phyloP scores from a whole-genome alignment of 2,113 vertebrate species.

The Grus americana region DNA sequence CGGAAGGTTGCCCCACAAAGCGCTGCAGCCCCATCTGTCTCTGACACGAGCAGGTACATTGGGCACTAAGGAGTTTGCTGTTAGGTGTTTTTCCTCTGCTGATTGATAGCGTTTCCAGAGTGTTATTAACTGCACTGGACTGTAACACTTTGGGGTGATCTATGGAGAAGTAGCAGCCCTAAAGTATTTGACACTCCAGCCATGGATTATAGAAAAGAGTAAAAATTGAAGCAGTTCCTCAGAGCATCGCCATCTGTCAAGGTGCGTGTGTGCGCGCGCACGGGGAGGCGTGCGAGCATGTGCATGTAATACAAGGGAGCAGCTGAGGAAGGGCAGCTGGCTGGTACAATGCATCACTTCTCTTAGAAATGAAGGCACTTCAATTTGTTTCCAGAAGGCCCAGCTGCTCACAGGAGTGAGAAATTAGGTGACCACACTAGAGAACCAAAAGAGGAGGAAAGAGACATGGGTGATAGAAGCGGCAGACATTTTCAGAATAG shows the following conservation, averaged over 20 bases:
- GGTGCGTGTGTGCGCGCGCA: not conserved
- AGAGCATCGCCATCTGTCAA: constrained; percentile 56
- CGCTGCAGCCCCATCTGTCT: constrained; percentile 34
- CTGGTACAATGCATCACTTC: not conserved
- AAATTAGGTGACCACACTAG: not conserved
- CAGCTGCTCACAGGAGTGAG: constrained; percentile 24
- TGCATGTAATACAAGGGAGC: not conserved
- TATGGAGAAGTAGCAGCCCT: constrained; percentile 68
- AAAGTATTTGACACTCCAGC: constrained; percentile 66
- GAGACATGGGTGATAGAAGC: not conserved
- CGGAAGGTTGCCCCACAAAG: not conserved
- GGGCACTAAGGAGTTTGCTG: constrained; percentile 45
- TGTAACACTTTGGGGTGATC: constrained; percentile 71
- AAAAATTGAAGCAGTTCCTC: constrained; percentile 67
- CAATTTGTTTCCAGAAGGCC: not conserved
- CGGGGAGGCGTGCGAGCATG: not conserved
- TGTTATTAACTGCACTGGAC: constrained; percentile 71
- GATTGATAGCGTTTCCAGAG: constrained; percentile 71
- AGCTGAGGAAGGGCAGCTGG: constrained; percentile 44
- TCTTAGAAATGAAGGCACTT: constrained; percentile 41
- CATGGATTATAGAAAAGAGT: constrained; percentile 49
- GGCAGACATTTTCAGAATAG: not conserved
- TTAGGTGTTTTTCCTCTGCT: constrained; percentile 26
- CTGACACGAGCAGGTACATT: constrained; percentile 21
- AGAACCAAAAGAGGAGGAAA: not conserved